Evolutionary conservation across 2,888 invertebrate genomes (phyloP).

Genomic region (Heliconius cydno): DNA sequence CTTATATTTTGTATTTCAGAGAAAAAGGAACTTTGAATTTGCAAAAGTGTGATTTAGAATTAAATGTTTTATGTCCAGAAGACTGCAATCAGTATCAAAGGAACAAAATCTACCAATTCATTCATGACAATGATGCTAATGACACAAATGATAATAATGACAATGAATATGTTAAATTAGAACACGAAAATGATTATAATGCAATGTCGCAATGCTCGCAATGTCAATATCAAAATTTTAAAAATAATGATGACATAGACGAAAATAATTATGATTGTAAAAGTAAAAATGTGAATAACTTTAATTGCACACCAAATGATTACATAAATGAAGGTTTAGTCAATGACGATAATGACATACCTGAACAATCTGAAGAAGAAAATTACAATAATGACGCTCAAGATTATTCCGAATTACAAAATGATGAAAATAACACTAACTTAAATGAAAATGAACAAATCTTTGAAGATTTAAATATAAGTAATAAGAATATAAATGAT

Average conservation of each 20-base stretch:
- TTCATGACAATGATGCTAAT: slow-evolving; percentile 50
- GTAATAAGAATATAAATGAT: neutral
- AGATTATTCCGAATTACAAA: neutral
- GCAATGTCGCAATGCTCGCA: too few relatives aligned
- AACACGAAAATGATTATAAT: slow-evolving; percentile 50
- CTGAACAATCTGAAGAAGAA: slow-evolving; percentile 2
- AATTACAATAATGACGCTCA: neutral
- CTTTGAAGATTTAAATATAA: neutral
- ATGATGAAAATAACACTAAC: neutral
- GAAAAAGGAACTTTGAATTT: slow-evolving; percentile 70
- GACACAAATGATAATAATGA: slow-evolving; percentile 45
- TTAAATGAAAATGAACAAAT: neutral
- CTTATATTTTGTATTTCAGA: slow-evolving; percentile 56
- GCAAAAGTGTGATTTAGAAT: slow-evolving; percentile 61
- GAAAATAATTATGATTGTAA: slow-evolving; percentile 35
- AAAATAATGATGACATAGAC: slow-evolving; percentile 46
- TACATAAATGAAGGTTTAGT: slow-evolving; percentile 5
- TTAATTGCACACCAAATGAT: neutral
- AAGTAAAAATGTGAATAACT: slow-evolving; percentile 28
- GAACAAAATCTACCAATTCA: slow-evolving; percentile 44
- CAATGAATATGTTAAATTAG: slow-evolving; percentile 53
- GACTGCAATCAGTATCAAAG: slow-evolving; percentile 59
- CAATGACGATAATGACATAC: neutral
- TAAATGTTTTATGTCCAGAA: slow-evolving; percentile 62
- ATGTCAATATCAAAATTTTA: slow-evolving; percentile 30